Evolutionary conservation across 30 jellyfish, hydroid and myxozoan species (phyloP), one percentile per base, ranked within the genome.

Genomic region (Cassiopea andromeda): DNA sequence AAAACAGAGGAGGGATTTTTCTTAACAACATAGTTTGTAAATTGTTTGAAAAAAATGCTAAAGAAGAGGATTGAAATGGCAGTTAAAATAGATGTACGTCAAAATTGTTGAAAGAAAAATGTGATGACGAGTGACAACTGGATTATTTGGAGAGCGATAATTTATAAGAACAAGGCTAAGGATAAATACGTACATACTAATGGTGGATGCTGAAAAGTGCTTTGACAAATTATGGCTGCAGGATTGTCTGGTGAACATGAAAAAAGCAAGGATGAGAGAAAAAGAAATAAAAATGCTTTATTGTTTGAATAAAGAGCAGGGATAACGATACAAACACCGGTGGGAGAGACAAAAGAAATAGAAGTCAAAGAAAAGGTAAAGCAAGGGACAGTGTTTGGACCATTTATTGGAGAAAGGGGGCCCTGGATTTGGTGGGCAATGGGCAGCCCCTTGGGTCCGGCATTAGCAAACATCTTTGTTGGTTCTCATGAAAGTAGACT

Each of bases 1-100:
- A 79, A 67, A 88, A 88, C 80, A 78, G 96, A 73, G 69, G 92
- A 57, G 96, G 96, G 4, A 60, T 78, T 44, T 88, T 78, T 70
- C 69, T 88, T 8, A 88, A 92, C 4, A 79, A 73, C 49, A 59
- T 88, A 16, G 44, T 80, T 7, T 48, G 92, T 75, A 78, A 88
- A 27, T 46, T 88, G 12, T 88, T 88, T 27, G 92, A 88, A 73
- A 78, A 78, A 72, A 80, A 73, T 64, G 27, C 49, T 89, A 47
- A 58, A 43, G 59, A 72, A 59, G 7, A 88, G 80, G 73, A 69
- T 48, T 7, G 88, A 60, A 69, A 59, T 47, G 10, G 17, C 7
- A 15, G 58, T 88, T 19, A 68, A 68, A 71, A 79, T 88, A 38
- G 87, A 60, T 10, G 71, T 68, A 46, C 74, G 70, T 17, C 92